Conservation (phyloP, 2,797 vertebrate genomes). For the Rhadinocentrus ornatus region DNA sequence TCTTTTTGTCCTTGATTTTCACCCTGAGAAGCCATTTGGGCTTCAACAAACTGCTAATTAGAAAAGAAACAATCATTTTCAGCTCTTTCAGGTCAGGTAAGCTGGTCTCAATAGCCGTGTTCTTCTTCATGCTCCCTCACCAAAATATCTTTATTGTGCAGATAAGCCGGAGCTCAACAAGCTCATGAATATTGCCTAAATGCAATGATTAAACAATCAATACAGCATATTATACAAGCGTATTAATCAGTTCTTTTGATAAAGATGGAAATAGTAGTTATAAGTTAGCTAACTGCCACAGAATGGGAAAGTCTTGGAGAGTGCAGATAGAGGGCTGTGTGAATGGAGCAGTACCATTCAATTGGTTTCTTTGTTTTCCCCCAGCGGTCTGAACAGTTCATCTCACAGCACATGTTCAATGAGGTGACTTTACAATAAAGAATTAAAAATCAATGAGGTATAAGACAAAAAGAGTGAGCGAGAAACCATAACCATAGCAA, state of each 20-base stretch:
- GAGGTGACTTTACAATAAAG: slow-evolving; percentile 68
- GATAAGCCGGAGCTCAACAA: slow-evolving; percentile 48
- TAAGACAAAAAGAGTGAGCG: slow-evolving; percentile 63
- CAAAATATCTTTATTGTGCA: slow-evolving; percentile 41
- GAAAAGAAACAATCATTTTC: slow-evolving; percentile 58
- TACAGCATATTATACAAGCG: slow-evolving; percentile 51
- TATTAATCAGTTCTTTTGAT: slow-evolving; percentile 66
- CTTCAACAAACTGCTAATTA: slow-evolving; percentile 68
- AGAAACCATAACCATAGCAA: slow-evolving; percentile 72
- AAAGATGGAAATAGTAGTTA: slow-evolving; percentile 58
- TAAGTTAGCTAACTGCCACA: slow-evolving; percentile 70
- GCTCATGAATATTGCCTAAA: slow-evolving; percentile 49
- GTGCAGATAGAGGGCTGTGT: slow-evolving; percentile 50
- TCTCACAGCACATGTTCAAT: slow-evolving; percentile 60
- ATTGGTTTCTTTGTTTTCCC: slow-evolving; percentile 70
- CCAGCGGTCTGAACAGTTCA: slow-evolving; percentile 71
- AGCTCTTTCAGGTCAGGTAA: slow-evolving; percentile 45
- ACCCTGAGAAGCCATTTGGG: slow-evolving; percentile 55
- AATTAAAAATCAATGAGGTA: slow-evolving; percentile 76
- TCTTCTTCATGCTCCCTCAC: slow-evolving; percentile 37
- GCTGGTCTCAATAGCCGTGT: slow-evolving; percentile 13
- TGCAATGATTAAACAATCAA: slow-evolving; percentile 59
- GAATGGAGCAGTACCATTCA: slow-evolving; percentile 68
- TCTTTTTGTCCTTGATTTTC: slow-evolving; percentile 49
- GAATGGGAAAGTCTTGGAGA: slow-evolving; percentile 60